Evolutionary conservation across 2,888 invertebrate species (phyloP), one percentile per base, ranked within the genome.

Genomic region (Campoletis raptor): DNA sequence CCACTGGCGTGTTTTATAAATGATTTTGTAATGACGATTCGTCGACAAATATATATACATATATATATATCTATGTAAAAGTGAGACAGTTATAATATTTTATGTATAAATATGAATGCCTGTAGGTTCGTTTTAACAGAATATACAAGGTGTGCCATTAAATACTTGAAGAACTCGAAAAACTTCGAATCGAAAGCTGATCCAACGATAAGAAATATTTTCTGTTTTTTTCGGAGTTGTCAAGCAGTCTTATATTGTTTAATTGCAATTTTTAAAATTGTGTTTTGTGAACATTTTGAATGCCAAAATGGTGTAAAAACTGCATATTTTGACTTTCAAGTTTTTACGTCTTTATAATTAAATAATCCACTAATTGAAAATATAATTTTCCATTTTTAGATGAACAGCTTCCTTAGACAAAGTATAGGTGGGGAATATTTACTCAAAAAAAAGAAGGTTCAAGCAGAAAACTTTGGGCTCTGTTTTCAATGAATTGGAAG

Each of bases 1-100:
- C 86, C 80, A 80, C 86, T 85, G 87, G 83, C 87, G 84, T 87
- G 89, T 90, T 87, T 91, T 90, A 91, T 91, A 91, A 91, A 91
- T 91, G 90, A 91, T 91, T 90, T 88, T 87, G 88, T 90, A 89
- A 89, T 89, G 82, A 87, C 85, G 79, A 86, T 84, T 83, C 85
- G 83, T 86, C 87, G 81, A 72, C 83, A 15, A 40, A 61, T 12
- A 73, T 18, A 66, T 52, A 69, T 52, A 74, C 7, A 45, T 15
- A 78, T 57, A 80, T 42, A 84, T 48, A 79, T 21, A 78, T 57
- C 74, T 42, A 84, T 48, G 76, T 21, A 21, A 79, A 69, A 52
- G 69, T 42, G 78, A 61, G 45, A 40, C 72, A 67, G 52, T 66
- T 36, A 52, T 64, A 64, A 54, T 52, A 79, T 48, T 45, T 45